Evolutionary conservation across 2,797 vertebrate genomes (phyloP).

Genomic region (Characodon lateralis): DNA sequence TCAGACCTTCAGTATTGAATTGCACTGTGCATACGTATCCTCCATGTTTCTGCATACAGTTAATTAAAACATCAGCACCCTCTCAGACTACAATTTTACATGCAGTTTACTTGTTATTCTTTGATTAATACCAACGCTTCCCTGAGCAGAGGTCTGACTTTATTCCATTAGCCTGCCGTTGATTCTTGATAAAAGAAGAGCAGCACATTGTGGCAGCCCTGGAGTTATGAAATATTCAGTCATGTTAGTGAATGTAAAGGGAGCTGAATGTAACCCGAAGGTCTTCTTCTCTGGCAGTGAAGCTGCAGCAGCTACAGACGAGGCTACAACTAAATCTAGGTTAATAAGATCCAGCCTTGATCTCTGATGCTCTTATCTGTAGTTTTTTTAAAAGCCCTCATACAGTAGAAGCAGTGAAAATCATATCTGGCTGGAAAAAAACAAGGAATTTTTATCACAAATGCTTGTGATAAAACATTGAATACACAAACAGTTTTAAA

Average conservation of each 20-base stretch:
- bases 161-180: conserved; percentile 25
- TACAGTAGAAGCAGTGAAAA: not conserved
- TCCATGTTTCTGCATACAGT: not conserved
- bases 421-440: conserved; percentile 1
- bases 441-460: not conserved
- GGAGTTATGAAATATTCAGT: conserved; percentile 73
- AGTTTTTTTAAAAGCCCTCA: conserved; percentile 28
- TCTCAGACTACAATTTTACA: conserved; percentile 22
- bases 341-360: conserved; percentile 63
- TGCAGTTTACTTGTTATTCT: conserved; percentile 18
- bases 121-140: conserved; percentile 23
- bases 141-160: conserved; percentile 25
- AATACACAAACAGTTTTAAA: not conserved
- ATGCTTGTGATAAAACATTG: not conserved
- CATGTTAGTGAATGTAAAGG: conserved; percentile 43
- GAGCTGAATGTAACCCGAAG: conserved; percentile 41
- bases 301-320: conserved; percentile 30
- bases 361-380: conserved; percentile 40
- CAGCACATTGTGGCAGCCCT: conserved; percentile 34
- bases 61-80: conserved; percentile 28
- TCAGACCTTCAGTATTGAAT: conserved; percentile 19
- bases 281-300: conserved; percentile 26
- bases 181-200: conserved; percentile 23
- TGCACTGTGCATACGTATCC: conserved; percentile 25
- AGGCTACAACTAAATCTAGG: conserved; percentile 59